Percentiles rank a stretch among this genome's conserved stretches.
Conservation (phyloP, 1,140 invertebrate genomes). For the Anagrus nilaparvatae region DNA sequence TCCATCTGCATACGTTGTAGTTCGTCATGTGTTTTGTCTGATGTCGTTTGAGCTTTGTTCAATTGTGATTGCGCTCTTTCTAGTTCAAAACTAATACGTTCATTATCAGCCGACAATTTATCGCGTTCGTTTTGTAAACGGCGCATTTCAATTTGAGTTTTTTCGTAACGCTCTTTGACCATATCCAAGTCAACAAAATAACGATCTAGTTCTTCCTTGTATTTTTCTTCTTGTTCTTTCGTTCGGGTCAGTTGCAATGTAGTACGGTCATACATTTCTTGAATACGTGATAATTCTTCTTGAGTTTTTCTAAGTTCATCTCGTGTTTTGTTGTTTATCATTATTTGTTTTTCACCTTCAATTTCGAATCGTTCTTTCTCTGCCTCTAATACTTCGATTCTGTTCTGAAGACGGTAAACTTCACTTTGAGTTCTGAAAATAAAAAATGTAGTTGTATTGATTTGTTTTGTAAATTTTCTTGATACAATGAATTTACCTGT, state of each 20-base stretch:
- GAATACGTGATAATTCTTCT: constrained; percentile 70
- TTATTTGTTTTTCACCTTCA: constrained; percentile 75
- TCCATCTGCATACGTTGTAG: constrained; percentile 75
- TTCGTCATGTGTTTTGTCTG: constrained; percentile 84
- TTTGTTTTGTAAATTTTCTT: neutral
- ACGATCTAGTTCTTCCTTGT: constrained; percentile 77
- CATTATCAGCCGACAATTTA: constrained; percentile 71
- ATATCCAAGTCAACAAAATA: constrained; percentile 70
- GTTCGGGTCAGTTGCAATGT: constrained; percentile 71
- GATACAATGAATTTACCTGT: constrained; percentile 51
- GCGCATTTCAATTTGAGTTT: constrained; percentile 73
- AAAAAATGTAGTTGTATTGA: constrained; percentile 18
- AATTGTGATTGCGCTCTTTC: constrained; percentile 73
- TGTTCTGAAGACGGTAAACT: constrained; percentile 76
- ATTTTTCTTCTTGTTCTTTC: constrained; percentile 85
- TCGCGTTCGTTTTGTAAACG: constrained; percentile 76
- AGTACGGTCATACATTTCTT: constrained; percentile 80
- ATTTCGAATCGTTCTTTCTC: constrained; percentile 77
- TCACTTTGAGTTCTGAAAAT: constrained; percentile 71
- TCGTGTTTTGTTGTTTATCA: constrained; percentile 65
- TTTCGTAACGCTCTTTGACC: constrained; percentile 81
- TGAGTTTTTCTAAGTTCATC: constrained; percentile 79
- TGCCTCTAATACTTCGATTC: constrained; percentile 73
- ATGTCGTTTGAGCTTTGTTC: constrained; percentile 68
- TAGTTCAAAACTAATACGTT: constrained; percentile 75